Evolutionary conservation across 2,797 vertebrate genomes (phyloP).

Genomic region (Vultur gryphus): DNA sequence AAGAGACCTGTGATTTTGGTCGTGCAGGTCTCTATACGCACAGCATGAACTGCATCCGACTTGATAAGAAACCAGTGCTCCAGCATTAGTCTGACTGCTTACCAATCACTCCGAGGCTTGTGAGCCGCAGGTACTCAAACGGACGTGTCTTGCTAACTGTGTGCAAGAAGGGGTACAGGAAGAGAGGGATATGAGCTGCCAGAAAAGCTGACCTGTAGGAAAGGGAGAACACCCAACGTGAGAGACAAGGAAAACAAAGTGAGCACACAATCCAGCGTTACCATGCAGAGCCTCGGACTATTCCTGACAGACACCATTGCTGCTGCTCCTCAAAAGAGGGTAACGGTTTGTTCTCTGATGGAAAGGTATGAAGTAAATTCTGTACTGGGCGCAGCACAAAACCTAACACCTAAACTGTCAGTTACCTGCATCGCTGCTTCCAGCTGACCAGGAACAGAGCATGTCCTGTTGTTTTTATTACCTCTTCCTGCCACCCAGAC

Average conservation of each 20-base stretch:
- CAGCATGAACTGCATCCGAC: neutral
- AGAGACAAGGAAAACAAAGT: neutral
- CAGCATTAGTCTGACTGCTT: slow-evolving; percentile 9
- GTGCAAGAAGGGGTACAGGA: slow-evolving; percentile 95
- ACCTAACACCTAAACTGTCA: neutral
- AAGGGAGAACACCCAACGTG: neutral
- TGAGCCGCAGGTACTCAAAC: slow-evolving; percentile 95
- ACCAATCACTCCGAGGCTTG: slow-evolving; percentile 97
- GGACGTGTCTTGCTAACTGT: slow-evolving; percentile 98
- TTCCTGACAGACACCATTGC: neutral
- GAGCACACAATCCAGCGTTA: neutral
- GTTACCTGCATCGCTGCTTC: neutral
- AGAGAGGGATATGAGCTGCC: slow-evolving; percentile 88
- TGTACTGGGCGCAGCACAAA: neutral
- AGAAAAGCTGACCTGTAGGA: slow-evolving; percentile 84
- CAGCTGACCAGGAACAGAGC: neutral
- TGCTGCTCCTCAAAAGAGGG: neutral
- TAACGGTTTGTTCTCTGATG: neutral
- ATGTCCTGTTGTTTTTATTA: neutral
- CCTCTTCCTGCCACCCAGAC: neutral
- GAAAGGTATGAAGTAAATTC: neutral
- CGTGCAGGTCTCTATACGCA: neutral
- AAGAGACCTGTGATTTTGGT: neutral
- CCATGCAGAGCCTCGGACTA: neutral
- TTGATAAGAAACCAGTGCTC: neutral